Base-by-base conservation (phyloP, 2,113 vertebrate genomes). In the Nibea coibor region DNA sequence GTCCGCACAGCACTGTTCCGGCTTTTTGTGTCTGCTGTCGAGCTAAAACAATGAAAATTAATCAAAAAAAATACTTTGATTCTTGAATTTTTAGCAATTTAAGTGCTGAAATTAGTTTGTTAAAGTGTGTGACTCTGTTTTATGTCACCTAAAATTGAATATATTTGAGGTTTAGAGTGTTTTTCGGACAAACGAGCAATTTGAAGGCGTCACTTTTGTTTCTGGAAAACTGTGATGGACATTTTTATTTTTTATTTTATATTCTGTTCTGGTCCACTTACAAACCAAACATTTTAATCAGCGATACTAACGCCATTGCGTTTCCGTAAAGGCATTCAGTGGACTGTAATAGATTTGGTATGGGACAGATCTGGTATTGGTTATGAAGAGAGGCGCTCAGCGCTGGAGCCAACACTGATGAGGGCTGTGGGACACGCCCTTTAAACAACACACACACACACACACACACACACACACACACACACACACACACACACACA, bases 281-380 rank as follows among this genome's bases (percentile, higher is more conserved):
- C 35, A 57, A 20, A 5, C 5, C 47, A 22, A 4, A 51, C 14
- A 3, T 67, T 73, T 43, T 24, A 73, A 43, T 75, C 45, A 47
- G 39, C 15, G 50, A 47, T 51, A 31, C 42, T 43, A 64, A 42
- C 10, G 35, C 14, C 42, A 9, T 35, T 85, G 64, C 26, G 54
- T 82, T 80, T 56, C 64, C 76, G 72, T 61, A 43, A 70, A 80
- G 48, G 73, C 75, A 78, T 82, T 62, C 67, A 17, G 50, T 43
- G 83, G 82, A 89, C 75, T 83, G 78, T 77, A 80, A 87, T 17
- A 74, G 82, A 80, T 88, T 81, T 76, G 77, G 76, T 68, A 80
- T 80, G 86, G 76, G 87, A 87, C 64, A 80, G 73, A 84, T 92
- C 80, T 88, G 89, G 87, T 85, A 58, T 56, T 88, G 68, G 85